These are phyloP conservation scores for Pterocles gutturalis DNA, from an alignment of 2,113 vertebrate genomes.

Conservation along the genomic window DNA sequence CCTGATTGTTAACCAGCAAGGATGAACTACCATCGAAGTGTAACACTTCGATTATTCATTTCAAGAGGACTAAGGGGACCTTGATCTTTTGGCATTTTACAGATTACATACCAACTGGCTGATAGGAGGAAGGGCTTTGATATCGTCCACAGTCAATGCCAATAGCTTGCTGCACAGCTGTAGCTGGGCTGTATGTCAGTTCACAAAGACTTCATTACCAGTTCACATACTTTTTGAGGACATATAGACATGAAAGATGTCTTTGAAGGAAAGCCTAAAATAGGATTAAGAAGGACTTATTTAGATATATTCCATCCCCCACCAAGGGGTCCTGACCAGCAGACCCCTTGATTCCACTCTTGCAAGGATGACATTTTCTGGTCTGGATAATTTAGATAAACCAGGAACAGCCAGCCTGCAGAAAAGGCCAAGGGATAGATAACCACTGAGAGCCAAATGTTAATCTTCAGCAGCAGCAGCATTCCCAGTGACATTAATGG, in stretches of 20 bases:
- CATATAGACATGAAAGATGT: background rate
- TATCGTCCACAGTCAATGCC: background rate
- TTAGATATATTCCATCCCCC: background rate
- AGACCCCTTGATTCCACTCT: background rate
- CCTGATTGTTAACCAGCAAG: background rate
- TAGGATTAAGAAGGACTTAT: background rate
- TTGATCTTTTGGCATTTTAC: background rate
- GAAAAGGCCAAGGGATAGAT: background rate
- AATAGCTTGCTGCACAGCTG: background rate
- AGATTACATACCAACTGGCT: background rate
- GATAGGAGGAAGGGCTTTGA: background rate
- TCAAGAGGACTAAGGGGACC: background rate
- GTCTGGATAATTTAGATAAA: background rate
- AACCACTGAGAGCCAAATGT: no score
- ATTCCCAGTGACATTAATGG: background rate
- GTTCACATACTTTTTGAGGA: background rate
- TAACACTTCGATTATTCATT: background rate
- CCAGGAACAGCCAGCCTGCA: background rate
- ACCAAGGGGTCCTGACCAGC: background rate
- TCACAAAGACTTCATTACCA: background rate
- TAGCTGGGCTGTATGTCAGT: background rate
- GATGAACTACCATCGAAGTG: rapidly evolving
- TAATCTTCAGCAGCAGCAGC: background rate
- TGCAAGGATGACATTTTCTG: background rate
- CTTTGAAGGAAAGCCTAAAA: background rate